phyloP scores from a whole-genome alignment of 2,113 vertebrate species.

The Chaetura pelagica region DNA sequence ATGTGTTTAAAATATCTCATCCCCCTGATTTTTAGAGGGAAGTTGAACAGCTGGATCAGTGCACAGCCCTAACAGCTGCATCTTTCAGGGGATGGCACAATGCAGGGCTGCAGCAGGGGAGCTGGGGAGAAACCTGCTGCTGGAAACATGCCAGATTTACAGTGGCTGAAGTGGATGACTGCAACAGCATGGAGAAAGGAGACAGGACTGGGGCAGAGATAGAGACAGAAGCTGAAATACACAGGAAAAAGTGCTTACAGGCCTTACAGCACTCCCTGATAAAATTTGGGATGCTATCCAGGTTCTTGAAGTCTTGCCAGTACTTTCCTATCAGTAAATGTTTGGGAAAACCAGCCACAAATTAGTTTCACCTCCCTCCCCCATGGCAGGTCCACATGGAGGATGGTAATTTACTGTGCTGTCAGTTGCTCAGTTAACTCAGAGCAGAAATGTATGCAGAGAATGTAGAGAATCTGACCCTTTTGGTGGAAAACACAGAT shows the following conservation, averaged over 20 bases:
- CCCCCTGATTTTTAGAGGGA: background rate
- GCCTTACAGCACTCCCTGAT: background rate
- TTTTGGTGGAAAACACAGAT: background rate
- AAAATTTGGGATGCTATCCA: background rate
- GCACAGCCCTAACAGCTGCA: background rate
- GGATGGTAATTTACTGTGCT: background rate
- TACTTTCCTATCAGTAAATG: background rate
- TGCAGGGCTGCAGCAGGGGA: background rate
- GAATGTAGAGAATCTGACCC: background rate
- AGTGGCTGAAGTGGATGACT: background rate
- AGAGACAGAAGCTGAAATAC: background rate
- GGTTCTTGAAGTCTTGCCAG: background rate
- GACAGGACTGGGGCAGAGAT: background rate
- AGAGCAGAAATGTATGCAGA: background rate
- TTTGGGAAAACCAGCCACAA: background rate
- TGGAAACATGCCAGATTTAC: no score
- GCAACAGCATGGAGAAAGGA: background rate
- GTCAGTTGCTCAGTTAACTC: background rate
- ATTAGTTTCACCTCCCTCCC: background rate
- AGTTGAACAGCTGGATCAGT: background rate
- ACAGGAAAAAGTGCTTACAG: background rate
- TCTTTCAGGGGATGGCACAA: background rate
- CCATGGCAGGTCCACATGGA: background rate
- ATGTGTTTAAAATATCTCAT: background rate
- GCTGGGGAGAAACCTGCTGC: background rate